Evolutionary conservation across 1,140 invertebrate genomes (phyloP).

Genomic region (Micrasema longulum): DNA sequence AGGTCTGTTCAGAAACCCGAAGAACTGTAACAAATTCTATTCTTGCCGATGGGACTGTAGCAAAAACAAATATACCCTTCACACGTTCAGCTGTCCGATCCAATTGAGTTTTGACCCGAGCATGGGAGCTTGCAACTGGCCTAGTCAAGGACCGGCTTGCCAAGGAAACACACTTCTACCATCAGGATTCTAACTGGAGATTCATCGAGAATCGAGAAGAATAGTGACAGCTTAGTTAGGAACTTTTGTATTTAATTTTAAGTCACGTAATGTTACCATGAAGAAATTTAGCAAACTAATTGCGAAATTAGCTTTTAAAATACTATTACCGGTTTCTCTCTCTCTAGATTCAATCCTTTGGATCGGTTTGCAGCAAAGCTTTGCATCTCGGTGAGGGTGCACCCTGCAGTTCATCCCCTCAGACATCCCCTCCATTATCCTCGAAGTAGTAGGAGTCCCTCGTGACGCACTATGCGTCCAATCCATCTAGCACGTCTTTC

Average conservation of each 20-base stretch:
- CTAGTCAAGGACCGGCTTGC: constrained; percentile 83
- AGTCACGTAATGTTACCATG: not conserved
- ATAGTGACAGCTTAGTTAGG: constrained; percentile 13
- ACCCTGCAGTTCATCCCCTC: no score
- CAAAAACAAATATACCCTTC: constrained; percentile 82
- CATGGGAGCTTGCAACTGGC: constrained; percentile 85
- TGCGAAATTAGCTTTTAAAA: no score
- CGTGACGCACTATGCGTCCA: no score
- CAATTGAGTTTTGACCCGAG: constrained; percentile 82
- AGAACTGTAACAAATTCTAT: constrained; percentile 87
- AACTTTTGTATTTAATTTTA: constrained; percentile 4
- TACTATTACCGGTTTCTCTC: no score
- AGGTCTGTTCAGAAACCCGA: constrained; percentile 85
- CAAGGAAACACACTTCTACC: constrained; percentile 77
- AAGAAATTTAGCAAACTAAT: no score
- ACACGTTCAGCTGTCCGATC: constrained; percentile 85
- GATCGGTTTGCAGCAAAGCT: no score
- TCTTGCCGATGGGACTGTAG: constrained; percentile 86
- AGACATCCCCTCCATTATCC: no score
- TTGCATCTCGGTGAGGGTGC: no score
- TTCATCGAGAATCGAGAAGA: not conserved
- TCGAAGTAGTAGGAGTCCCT: no score
- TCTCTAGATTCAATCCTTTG: no score
- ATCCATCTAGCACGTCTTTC: no score
- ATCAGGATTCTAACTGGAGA: constrained; percentile 65